A percentile compares a stretch with the other conserved stretches of the same genome.
phyloP scores from a whole-genome alignment of 2,888 invertebrate species.

The Drosophila lutescens region DNA sequence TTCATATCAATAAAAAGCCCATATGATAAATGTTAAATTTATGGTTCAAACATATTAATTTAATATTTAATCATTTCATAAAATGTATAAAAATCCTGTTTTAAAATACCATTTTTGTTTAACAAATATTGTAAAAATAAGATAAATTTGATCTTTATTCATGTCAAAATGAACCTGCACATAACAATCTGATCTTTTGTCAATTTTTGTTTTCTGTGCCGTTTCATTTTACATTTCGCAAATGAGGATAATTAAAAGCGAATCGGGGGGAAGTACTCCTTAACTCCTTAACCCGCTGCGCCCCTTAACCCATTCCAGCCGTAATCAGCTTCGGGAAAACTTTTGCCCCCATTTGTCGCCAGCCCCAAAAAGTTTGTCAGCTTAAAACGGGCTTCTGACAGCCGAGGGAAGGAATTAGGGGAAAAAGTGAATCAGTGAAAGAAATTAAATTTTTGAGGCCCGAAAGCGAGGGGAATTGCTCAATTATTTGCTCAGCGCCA shows the following conservation, averaged over 20 bases:
- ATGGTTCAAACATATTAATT: too few species aligned
- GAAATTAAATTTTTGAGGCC: conserved; percentile 9
- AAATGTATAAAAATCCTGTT: too few species aligned
- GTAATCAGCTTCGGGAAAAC: conserved; percentile 32
- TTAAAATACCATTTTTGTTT: too few species aligned
- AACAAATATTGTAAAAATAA: too few species aligned
- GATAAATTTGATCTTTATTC: too few species aligned
- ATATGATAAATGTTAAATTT: too few species aligned
- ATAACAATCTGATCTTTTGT: too few species aligned
- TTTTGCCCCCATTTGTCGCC: conserved; percentile 26
- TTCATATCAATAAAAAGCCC: too few species aligned
- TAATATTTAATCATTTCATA: too few species aligned
- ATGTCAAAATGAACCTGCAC: too few species aligned
- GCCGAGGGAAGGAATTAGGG: neutral
- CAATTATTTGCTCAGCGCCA: conserved; percentile 68
- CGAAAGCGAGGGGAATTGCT: conserved; percentile 56
- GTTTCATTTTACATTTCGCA: conserved; percentile 40
- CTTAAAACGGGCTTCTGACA: conserved; percentile 51
- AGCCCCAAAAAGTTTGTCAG: conserved; percentile 54
- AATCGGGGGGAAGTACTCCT: conserved; percentile 52
- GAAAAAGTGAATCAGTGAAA: neutral
- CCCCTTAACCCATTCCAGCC: conserved; percentile 5
- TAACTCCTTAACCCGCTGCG: neutral
- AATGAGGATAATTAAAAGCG: conserved; percentile 75
- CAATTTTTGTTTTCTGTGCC: too few species aligned